These are phyloP conservation scores for Oxystoma pomonae DNA, from an alignment of 2,888 invertebrate species.

Conservation along the genomic window DNA sequence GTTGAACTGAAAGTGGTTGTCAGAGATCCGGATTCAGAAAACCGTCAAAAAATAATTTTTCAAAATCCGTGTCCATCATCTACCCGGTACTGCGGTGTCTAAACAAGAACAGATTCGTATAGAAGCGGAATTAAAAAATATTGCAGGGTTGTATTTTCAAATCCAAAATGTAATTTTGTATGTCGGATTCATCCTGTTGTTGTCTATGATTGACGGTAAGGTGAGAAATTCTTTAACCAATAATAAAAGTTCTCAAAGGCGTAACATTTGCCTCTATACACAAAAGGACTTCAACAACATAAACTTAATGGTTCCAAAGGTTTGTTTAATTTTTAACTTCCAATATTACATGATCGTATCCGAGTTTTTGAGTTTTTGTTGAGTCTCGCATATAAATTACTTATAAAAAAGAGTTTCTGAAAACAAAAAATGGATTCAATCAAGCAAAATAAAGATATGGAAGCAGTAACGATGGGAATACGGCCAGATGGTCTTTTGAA, in stretches of 20 bases:
- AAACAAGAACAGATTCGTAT: neutral
- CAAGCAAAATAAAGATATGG: slow-evolving; percentile 7
- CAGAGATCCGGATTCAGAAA: neutral
- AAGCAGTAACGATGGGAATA: slow-evolving; percentile 5
- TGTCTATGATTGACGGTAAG: neutral
- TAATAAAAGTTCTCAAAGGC: slow-evolving; percentile 3
- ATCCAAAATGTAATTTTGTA: neutral
- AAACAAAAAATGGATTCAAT: slow-evolving; percentile 13
- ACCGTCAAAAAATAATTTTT: neutral
- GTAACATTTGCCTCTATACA: too few relatives aligned
- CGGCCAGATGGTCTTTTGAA: slow-evolving; percentile 7
- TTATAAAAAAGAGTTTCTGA: slow-evolving; percentile 6
- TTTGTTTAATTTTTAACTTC: neutral
- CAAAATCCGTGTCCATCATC: slow-evolving; percentile 5
- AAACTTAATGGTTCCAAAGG: slow-evolving; percentile 3
- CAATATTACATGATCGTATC: slow-evolving; percentile 3
- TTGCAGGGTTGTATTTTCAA: neutral
- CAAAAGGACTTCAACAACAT: too few relatives aligned
- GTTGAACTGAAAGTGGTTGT: neutral
- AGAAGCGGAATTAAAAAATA: neutral
- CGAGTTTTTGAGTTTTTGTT: slow-evolving; percentile 7
- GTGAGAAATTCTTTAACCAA: neutral
- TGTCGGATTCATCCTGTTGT: neutral
- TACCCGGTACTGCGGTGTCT: neutral
- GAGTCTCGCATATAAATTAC: slow-evolving; percentile 5